These are phyloP conservation scores for Pagrus major DNA, from an alignment of 2,113 vertebrate genomes.

Conservation along the genomic window DNA sequence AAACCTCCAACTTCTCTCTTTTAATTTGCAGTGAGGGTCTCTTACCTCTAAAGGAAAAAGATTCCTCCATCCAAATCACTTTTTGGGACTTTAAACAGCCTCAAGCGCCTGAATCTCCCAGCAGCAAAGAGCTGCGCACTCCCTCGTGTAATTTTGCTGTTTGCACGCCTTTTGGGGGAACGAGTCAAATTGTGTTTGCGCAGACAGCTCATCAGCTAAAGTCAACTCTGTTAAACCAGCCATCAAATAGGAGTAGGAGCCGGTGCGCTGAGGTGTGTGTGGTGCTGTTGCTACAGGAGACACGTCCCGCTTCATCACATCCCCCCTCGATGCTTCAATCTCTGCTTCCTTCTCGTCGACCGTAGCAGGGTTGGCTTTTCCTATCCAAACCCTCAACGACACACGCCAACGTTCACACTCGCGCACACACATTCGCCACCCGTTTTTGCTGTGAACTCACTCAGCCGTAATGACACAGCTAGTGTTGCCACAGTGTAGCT, in stretches of 20 bases:
- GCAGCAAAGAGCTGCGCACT: conserved; percentile 3
- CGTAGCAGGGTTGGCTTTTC: conserved; percentile 23
- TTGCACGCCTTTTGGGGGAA: conserved; percentile 40
- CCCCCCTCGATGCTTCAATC: conserved; percentile 45
- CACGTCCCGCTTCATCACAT: conserved; percentile 38
- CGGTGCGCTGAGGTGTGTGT: background rate
- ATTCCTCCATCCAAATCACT: conserved; percentile 5
- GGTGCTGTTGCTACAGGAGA: conserved; percentile 22
- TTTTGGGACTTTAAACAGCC: background rate
- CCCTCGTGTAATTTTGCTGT: conserved; percentile 39
- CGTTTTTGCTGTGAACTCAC: conserved; percentile 70
- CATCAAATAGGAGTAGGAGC: conserved; percentile 43
- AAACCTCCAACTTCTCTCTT: conserved; percentile 38
- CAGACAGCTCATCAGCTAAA: conserved; percentile 73
- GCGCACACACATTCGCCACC: conserved; percentile 27
- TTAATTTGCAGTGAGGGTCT: conserved; percentile 40
- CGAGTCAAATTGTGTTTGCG: conserved; percentile 61
- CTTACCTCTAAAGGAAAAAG: background rate
- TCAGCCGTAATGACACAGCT: conserved; percentile 76
- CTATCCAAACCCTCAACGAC: conserved; percentile 20
- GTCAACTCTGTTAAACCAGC: conserved; percentile 70
- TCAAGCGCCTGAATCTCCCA: background rate
- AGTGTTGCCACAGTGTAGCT: conserved; percentile 70
- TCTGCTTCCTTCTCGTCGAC: conserved; percentile 43
- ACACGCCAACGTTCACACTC: conserved; percentile 11